Evolutionary conservation across 2,797 vertebrate genomes (phyloP), one percentile per base, ranked within the genome.

Genomic region (Lutra lutra): DNA sequence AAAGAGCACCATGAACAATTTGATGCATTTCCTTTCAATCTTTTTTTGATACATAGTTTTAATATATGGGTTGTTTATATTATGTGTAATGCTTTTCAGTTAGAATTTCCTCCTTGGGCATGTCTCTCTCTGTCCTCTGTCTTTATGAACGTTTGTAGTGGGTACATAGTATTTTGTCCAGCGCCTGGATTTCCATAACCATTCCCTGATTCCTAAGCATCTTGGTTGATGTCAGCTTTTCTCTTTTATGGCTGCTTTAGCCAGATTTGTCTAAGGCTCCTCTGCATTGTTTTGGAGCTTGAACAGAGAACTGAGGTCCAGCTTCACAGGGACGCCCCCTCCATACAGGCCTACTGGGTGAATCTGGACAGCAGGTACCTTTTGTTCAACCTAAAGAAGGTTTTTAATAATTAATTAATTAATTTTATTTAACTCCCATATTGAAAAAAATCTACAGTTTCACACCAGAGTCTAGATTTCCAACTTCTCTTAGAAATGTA

Each of bases 401-500:
- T 85, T 79, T 88, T 73, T 21, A 88, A 58, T 23, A 73, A 73
- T 73, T 73, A 38, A 73, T 73, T 73, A 38, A 40, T 40, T 48
- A 25, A 17, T 66, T 84, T 58, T 21, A 27, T 73, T 85, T 56
- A 75, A 92, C 62, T 70, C 27, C 17, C 46, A 56, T 43, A 12
- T 54, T 62, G 46, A 64, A 56, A 70, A 78, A 58, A 86, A 86
- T 40, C 17, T 72, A 58, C 72, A 32, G 43, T 35, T 5, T 17
- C 84, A 43, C 6, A 38, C 64, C 35, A 38, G 70, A 86, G 38
- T 78, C 25, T 23, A 70, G 43, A 64, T 85, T 58, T 78, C 35
- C 10, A 85, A 20, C 11, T 86, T 88, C 43, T 77, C 51, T 92
- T 86, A 89, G 86, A 84, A 84, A 92, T 91, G 38, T 21, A 60